phyloP scores from a whole-genome alignment of 37 sponge, comb jelly and placozoan genomes.

The Mnemiopsis leidyi region DNA sequence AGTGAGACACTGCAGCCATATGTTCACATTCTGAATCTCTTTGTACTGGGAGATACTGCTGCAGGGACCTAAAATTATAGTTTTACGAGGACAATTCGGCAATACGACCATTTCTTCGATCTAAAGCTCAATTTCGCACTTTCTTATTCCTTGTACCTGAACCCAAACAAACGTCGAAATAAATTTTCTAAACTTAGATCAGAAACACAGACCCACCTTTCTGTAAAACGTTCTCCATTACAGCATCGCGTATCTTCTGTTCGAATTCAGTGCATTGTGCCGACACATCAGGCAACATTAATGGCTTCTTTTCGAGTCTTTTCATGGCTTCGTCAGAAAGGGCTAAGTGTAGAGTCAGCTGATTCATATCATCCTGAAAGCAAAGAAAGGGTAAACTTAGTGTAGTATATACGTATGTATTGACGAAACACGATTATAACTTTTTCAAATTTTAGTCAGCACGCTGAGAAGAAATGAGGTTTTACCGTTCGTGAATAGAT shows the following conservation, averaged over 20 bases:
- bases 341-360: neutral
- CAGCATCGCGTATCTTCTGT: neutral
- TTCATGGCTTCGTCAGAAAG: neutral
- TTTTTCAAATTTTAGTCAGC: neutral
- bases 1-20: neutral
- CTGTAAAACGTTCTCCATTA: neutral
- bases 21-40: neutral
- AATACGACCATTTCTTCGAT: too few species aligned
- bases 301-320: neutral
- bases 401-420: too few species aligned
- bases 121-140: too few species aligned
- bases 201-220: neutral
- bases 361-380: slow-evolving; percentile 12
- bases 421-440: neutral
- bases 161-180: too few species aligned
- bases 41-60: neutral
- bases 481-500: too few species aligned
- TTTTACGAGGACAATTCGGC: too few species aligned
- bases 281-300: neutral
- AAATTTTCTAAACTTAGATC: neutral
- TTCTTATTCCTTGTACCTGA: too few species aligned
- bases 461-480: too few species aligned
- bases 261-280: neutral
- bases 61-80: neutral
- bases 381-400: neutral